Evolutionary conservation across 1,140 invertebrate species (phyloP), one percentile per base, ranked within the genome.

Genomic region (Gonioctena quinquepunctata): DNA sequence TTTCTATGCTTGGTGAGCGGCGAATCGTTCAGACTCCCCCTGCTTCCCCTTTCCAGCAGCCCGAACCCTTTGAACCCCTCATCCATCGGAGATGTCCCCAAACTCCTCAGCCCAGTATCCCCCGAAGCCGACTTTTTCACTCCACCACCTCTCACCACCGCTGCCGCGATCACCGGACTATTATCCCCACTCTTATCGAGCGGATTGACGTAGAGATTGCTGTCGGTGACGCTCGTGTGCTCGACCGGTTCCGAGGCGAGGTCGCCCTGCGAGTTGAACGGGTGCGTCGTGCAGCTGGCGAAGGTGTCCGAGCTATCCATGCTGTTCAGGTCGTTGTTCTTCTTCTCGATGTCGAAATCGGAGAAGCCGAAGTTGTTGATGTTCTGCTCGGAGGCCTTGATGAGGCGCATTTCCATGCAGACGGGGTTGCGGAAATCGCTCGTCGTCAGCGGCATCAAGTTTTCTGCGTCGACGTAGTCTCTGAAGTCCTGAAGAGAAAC

Each of bases 211-310:
- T 97, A 97, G 72, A 97, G 88, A 86, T 96, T 96, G 81, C 92
- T 93, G 71, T 89, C 90, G 42, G 84, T 80, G 2, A 80, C 82
- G 69, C 83, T 83, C 22, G 80, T 56, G 66, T 82, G 74, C 67
- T 82, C 82, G 72, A 86, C 86, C 8, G 76, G 88, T 80, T 93
- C 91, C 72, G 90, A 88, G 59, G 91, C 90, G 77, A 93, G 87
- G 84, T 94, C 92, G 77, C 90, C 92, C 85, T 89, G 86, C 1
- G 94, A 96, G 83, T 92, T 90, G 85, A 93, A 96, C 76, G 94
- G 95, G 86, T 97, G 95, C 72, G 96, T 97, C 86, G 95, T 92
- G 87, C 96, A 98, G 84, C 94, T 96, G 81, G 94, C 94, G 85
- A 95, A 98, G 65, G 96, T 98, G 85, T 97, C 96, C 25, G 92